phyloP scores from a whole-genome alignment of 2,888 invertebrate species.

The Phengaris arion region DNA sequence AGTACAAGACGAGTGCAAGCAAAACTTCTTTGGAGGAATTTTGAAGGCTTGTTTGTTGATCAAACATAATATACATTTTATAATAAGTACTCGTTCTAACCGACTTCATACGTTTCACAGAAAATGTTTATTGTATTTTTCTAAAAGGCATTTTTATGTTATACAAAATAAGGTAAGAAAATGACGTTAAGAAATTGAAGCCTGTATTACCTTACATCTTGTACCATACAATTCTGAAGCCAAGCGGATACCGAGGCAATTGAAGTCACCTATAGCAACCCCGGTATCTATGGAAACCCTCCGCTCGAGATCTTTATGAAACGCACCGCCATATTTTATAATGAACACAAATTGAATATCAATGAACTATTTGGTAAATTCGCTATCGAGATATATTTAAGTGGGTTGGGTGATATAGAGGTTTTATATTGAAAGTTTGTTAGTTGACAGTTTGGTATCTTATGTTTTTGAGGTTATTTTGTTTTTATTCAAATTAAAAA shows the following conservation, averaged over 20 bases:
- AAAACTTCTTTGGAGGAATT: background rate
- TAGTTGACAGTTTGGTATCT: background rate
- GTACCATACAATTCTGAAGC: conserved; percentile 42
- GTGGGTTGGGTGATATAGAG: background rate
- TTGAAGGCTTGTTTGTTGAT: background rate
- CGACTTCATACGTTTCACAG: background rate
- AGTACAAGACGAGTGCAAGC: background rate
- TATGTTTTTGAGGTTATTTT: background rate
- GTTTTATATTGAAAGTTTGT: background rate
- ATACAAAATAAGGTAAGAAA: conserved; percentile 26
- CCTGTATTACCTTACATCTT: conserved; percentile 33
- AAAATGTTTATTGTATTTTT: conserved; percentile 12
- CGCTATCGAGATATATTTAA: conserved; percentile 27
- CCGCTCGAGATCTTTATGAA: conserved; percentile 62
- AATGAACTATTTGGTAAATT: conserved; percentile 54
- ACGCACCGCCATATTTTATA: conserved; percentile 55
- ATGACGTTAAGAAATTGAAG: conserved; percentile 19
- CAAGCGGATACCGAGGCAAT: conserved; percentile 61
- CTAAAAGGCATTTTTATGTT: conserved; percentile 11
- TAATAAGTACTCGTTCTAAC: conserved; percentile 2
- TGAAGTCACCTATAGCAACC: conserved; percentile 67
- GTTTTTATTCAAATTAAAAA: no score
- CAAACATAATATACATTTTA: background rate
- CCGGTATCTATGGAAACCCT: conserved; percentile 45
- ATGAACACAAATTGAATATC: conserved; percentile 55